A percentile compares a stretch with the other conserved stretches of the same genome.
phyloP scores from a whole-genome alignment of 2,113 vertebrate genomes.

The Verasper variegatus region DNA sequence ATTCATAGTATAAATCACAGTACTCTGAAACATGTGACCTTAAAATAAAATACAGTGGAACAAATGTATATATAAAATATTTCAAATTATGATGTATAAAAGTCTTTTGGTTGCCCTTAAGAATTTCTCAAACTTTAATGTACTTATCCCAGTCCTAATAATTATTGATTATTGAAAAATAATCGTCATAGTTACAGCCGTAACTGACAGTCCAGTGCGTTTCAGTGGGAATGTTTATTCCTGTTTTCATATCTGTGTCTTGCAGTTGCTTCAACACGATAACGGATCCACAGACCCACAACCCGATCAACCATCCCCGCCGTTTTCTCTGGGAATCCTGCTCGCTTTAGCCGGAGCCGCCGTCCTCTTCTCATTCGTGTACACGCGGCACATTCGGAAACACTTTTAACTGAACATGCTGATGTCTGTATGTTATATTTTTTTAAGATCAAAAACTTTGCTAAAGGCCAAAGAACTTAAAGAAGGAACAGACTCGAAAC shows the following conservation, averaged over 20 bases:
- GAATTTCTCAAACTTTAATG: too few relatives aligned
- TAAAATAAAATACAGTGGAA: too few relatives aligned
- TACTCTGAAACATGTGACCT: not conserved
- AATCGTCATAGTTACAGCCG: too few relatives aligned
- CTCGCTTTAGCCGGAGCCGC: slow-evolving; percentile 34
- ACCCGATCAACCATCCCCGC: slow-evolving; percentile 41
- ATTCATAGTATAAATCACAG: not conserved
- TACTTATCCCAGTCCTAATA: too few relatives aligned
- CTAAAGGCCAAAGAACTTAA: slow-evolving; percentile 67
- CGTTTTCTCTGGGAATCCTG: slow-evolving; percentile 41
- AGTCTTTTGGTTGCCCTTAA: too few relatives aligned
- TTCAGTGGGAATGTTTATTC: not conserved
- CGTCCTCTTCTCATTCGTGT: slow-evolving; percentile 44
- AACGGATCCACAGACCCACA: slow-evolving; percentile 65
- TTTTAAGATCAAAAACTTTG: slow-evolving; percentile 67
- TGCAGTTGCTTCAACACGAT: slow-evolving; percentile 53
- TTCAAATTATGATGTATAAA: too few relatives aligned
- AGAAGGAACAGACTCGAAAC: slow-evolving; percentile 32
- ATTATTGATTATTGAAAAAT: too few relatives aligned
- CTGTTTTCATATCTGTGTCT: slow-evolving; percentile 26
- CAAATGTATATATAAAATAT: too few relatives aligned
- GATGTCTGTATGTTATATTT: slow-evolving; percentile 6
- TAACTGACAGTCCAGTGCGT: not conserved
- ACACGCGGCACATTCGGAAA: slow-evolving; percentile 48
- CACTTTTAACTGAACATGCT: slow-evolving; percentile 50